Evolutionary conservation across 2,113 vertebrate species (phyloP), one percentile per base, ranked within the genome.

Genomic region (Chaetodon auriga): DNA sequence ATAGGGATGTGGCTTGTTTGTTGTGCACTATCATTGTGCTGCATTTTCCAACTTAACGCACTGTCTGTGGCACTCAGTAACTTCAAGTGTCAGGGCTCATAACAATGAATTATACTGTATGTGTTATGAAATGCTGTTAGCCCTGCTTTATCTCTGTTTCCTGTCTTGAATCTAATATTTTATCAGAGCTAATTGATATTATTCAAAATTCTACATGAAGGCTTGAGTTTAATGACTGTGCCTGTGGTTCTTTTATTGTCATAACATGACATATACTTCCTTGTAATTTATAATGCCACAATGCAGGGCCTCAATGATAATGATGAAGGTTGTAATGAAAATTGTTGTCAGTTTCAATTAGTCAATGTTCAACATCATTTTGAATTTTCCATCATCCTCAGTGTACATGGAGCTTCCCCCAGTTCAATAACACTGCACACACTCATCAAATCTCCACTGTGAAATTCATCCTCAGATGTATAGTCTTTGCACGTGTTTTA

Each of bases 291-390:
- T 73, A 62, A 73, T 11, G 7, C 7, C 21, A 60, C 41, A 30
- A 38, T 45, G n/a, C 7, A 6, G 10, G 53, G 36, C 21, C 19
- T 35, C 55, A 12, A 18, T 54, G 30, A 68, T 65, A n/a, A 68
- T 25, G 55, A n/a, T 38, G 74, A 35, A 66, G 77, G 48, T 45
- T 35, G 12, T 16, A 36, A 15, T 4, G 12, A 30, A 55, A 58
- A 45, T 53, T 51, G 53, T 54, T 66, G 69, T 89, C 78, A 18
- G 25, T 46, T 75, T 75, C 35, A 68, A 30, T 82, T 75, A 79
- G 41, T 55, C 16, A 54, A 1, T 54, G 78, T 46, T 75, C 48
- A 19, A 41, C 30, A 23, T 72, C 16, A 68, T 66, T 66, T 68
- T 68, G 14, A 30, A 2, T 66, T 0, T 48, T 78, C 16, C 6